phyloP scores from a whole-genome alignment of 2,888 invertebrate genomes.

The Eretmocerus hayati region DNA sequence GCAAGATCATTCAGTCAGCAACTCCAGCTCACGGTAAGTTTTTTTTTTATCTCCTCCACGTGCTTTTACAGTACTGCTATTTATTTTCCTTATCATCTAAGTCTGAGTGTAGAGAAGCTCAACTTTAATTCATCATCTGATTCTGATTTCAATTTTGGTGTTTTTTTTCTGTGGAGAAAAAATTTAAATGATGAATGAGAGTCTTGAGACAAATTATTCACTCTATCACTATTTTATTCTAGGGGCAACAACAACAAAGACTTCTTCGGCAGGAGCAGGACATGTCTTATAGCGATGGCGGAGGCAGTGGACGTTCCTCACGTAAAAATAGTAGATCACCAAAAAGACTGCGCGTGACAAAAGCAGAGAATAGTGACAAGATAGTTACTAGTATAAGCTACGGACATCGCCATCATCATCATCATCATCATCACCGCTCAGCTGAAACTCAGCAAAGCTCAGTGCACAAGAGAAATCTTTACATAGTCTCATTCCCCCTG shows the following conservation, averaged over 20 bases:
- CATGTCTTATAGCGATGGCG: conserved; percentile 48
- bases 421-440: conserved; percentile 33
- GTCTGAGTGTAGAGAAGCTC: too few species aligned
- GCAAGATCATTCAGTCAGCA: conserved; percentile 12
- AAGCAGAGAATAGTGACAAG: conserved; percentile 40
- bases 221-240: neutral
- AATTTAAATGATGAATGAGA: too few species aligned
- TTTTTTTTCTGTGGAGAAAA: too few species aligned
- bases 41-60: neutral
- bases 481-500: conserved; percentile 81
- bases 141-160: too few species aligned
- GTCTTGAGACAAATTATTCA: too few species aligned
- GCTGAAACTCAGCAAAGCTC: conserved; percentile 58
- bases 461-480: conserved; percentile 81
- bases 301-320: conserved; percentile 45
- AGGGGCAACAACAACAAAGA: neutral
- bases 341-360: conserved; percentile 46
- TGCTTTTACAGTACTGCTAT: too few species aligned
- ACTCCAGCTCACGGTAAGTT: conserved; percentile 8
- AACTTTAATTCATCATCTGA: too few species aligned
- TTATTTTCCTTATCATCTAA: too few species aligned
- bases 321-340: conserved; percentile 48
- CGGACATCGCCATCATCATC: conserved; percentile 34
- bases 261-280: conserved; percentile 31
- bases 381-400: conserved; percentile 42